Evolutionary conservation across 2,888 invertebrate genomes (phyloP), one percentile per base, ranked within the genome.

Genomic region (Drosophila longiperda): DNA sequence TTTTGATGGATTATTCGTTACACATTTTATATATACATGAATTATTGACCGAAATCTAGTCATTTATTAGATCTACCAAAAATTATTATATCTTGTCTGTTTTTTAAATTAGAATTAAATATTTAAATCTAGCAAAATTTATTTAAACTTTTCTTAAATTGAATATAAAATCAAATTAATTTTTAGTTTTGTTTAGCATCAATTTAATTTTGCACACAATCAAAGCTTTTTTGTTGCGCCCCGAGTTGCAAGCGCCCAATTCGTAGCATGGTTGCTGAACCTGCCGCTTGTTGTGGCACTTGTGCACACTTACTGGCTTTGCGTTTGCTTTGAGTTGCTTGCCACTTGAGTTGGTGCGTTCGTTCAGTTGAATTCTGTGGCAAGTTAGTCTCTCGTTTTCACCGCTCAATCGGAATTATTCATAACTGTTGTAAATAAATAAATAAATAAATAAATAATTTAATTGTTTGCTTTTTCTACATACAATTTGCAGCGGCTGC

Each of bases 401-500:
- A 87, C 89, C 82, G 73, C 74, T 73, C 78, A 79, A 86, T 71
- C 76, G 70, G 64, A 67, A 75, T 78, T 75, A 82, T 78, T 67
- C 74, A 76, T 74, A 89, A 81, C 90, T 78, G 90, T 84, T 26
- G 15, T 29, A 49, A 49, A 17, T 23, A 4, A 7, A 49, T 23
- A 80, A 80, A 83, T 83, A 80, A 87, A 26, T 26, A 26, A 26
- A 29, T 38, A 55, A 23, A 72, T 87, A 89, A 89, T 87, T 85
- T 81, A 90, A 89, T 87, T 86, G 81, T 73, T 66, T 66, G 40
- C 67, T 58, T 48, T 75, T 23, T 45, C 4, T n/a, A n/a, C 8
- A 34, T 78, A 75, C 73, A 71, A 74, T 90, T 86, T 86, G 76
- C 82, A 91, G 91, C 89, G 69, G 80, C 83, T 57, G 75, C 66